Evolutionary conservation across 2,797 vertebrate species (phyloP), one percentile per base, ranked within the genome.

Genomic region (Xerus rutilus): DNA sequence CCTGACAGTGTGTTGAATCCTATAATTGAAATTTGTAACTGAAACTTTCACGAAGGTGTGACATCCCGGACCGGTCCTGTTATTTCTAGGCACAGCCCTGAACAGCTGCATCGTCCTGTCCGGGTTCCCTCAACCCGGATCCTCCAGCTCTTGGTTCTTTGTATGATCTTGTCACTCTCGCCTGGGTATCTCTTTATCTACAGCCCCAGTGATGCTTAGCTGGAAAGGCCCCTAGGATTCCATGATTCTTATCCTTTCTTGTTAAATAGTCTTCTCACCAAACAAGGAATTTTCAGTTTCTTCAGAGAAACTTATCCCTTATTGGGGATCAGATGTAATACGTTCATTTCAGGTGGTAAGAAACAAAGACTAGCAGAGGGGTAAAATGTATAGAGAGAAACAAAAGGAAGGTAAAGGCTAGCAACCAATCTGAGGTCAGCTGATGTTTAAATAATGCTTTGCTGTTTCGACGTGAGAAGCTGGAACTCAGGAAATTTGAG

Each of bases 401-500:
- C n/a, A 77, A 74, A 93, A 89, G 87, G 87, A 78, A 64, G 49
- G 8, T 3, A 5, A 17, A n/a, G 70, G 17, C 49, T 32, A 9
- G 65, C 49, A 89, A 12, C 25, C 14, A 0, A 32, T 2, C 21
- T 15, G 8, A 74, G 49, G 35, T 87, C 4, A 0, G 32, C 96
- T 73, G 91, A 78, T 73, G 78, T 82, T 94, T 94, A 92, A 98
- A 97, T 92, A 96, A 95, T 76, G 97, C 13, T 86, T 85, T 88
- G 52, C 81, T 93, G 62, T 98, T 98, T 95, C 77, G 96, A 97
- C 89, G 95, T 2, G 57, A 95, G 95, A 82, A 87, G 84, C 67
- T 93, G 96, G 77, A 95, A 96, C 92, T 67, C 97, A 96, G 97
- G 98, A 98, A 98, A 96, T 97, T 20, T 91, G 85, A 97, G 97